A percentile compares a stretch with the other conserved stretches of the same genome.
These are phyloP conservation scores for Crotalus viridis DNA, from an alignment of 2,113 vertebrate species.

Conservation along the genomic window DNA sequence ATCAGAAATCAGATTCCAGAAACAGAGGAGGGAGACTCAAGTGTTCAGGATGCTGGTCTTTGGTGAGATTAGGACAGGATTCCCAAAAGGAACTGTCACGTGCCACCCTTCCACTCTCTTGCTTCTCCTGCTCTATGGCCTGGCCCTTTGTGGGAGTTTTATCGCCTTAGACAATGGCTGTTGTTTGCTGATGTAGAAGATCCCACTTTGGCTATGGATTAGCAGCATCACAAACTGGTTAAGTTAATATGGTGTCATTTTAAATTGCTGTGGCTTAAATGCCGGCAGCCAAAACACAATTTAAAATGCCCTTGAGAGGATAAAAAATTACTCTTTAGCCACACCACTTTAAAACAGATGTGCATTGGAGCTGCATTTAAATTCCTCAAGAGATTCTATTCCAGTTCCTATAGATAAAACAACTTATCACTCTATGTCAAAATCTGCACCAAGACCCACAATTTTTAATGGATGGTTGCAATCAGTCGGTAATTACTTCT, in stretches of 20 bases:
- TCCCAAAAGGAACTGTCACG: background rate
- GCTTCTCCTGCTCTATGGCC: background rate
- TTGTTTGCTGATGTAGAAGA: background rate
- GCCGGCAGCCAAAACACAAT: background rate
- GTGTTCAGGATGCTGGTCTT: background rate
- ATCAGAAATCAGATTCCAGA: background rate
- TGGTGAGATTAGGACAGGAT: background rate
- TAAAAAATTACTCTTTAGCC: background rate
- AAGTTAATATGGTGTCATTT: background rate
- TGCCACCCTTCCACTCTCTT: background rate
- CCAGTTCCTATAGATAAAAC: background rate
- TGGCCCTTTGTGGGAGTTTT: background rate
- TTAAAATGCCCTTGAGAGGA: background rate
- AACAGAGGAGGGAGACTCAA: background rate
- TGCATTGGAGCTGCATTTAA: background rate
- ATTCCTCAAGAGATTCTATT: background rate
- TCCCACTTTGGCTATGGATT: background rate
- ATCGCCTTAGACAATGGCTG: background rate
- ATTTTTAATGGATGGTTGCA: background rate
- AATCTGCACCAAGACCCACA: background rate
- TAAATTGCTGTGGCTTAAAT: background rate
- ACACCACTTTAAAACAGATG: background rate
- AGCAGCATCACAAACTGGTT: background rate
- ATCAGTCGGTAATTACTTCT: background rate
- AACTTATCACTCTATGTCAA: background rate